Conservation (phyloP, 2,888 invertebrate species). For the Nomada fucata region DNA sequence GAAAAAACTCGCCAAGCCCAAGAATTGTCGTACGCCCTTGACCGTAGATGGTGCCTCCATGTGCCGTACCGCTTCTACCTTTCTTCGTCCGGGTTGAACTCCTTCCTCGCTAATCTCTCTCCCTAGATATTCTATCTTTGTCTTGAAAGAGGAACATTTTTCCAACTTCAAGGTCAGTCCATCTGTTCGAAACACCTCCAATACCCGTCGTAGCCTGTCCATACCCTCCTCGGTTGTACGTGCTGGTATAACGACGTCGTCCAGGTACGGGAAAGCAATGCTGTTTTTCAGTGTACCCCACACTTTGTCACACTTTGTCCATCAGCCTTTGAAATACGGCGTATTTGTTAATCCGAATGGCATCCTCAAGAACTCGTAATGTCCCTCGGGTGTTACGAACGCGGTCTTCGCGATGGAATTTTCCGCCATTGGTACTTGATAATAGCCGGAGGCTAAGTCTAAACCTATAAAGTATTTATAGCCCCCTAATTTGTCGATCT, state of each 20-base stretch:
- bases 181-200: background rate
- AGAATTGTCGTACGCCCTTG: background rate
- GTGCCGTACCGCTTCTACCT: background rate
- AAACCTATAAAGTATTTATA: no score
- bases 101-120: conserved; percentile 8
- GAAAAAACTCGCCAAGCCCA: background rate
- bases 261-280: background rate
- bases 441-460: no score
- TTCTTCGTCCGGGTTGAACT: background rate
- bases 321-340: background rate
- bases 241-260: no score
- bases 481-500: no score
- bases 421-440: no score
- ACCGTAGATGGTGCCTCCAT: conserved; percentile 1
- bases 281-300: background rate
- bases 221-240: no score
- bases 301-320: background rate
- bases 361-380: no score
- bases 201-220: no score
- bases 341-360: no score
- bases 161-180: background rate
- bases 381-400: no score
- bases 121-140: conserved; percentile 4
- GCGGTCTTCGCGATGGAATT: no score
- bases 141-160: conserved; percentile 2